Base-by-base conservation (phyloP, 2,113 vertebrate species). In the Pelvicachromis taeniatus region DNA sequence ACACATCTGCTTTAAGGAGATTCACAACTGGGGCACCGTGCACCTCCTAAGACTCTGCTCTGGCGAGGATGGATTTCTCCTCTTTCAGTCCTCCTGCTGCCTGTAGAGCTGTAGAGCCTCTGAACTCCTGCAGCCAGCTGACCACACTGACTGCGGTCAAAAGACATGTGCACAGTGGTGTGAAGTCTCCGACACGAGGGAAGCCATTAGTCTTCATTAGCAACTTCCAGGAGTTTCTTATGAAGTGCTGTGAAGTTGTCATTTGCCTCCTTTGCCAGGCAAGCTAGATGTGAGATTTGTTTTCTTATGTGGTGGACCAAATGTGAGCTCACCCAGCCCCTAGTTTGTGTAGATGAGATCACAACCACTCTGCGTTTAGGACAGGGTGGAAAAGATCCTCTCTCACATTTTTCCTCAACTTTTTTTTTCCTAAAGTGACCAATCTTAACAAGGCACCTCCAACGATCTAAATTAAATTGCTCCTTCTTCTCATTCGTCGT, bases 161-260 rank as follows among this genome's bases (percentile, higher is more conserved):
- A 94, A 93, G 91, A 85, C 91, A 93, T 23, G 89, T 93, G 68
- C 92, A 89, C 86, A 9, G 48, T n/a, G 83, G 94, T 95, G 94
- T 95, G 95, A 95, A 94, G 92, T 93, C 90, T 92, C 87, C 68
- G 86, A 93, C 94, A 84, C 80, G 85, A 93, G 90, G 94, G 92
- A 94, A 95, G 93, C 95, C 94, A 95, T 96, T 96, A 96, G 93
- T 94, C 92, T 95, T 96, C 95, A 96, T 96, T 96, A 96, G 95
- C 95, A 95, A 94, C 92, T 96, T 95, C 94, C 94, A 96, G 94
- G 91, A 95, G 95, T 94, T 94, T 94, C 93, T 96, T 95, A 96
- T 95, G 94, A 96, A 96, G 94, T 96, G 95, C 94, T 94, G 95
- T 94, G 94, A 95, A 95, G 93, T 95, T 95, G 95, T 95, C 93